Conservation (phyloP, 2,797 vertebrate species). For the Hylomyscus alleni region DNA sequence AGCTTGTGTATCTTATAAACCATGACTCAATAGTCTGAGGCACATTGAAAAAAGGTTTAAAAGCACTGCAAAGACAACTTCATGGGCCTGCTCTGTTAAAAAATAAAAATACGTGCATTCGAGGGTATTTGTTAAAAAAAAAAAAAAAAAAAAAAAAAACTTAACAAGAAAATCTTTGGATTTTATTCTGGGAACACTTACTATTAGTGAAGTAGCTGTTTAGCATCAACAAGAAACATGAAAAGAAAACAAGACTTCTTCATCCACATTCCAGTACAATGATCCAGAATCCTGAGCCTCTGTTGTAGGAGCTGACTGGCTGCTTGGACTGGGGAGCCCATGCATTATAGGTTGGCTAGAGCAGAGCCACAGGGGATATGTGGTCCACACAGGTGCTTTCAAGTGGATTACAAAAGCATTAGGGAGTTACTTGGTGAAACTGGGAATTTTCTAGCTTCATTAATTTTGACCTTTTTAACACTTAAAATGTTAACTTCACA, state of each 20-base stretch:
- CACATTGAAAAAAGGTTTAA: background rate
- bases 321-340: background rate
- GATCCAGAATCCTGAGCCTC: background rate
- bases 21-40: background rate
- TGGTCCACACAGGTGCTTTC: constrained; percentile 57
- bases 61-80: background rate
- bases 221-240: background rate
- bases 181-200: background rate
- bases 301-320: background rate
- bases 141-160: background rate
- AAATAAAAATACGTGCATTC: background rate
- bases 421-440: constrained; percentile 73
- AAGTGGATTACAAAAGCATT: constrained; percentile 80
- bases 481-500: constrained; percentile 69
- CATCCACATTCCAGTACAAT: background rate
- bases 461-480: constrained; percentile 83
- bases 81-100: background rate
- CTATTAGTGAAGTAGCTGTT: background rate
- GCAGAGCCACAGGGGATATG: background rate
- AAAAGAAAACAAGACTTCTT: background rate
- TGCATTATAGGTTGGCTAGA: fast-evolving
- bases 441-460: constrained; percentile 79
- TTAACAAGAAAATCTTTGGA: background rate
- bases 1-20: constrained; percentile 20
- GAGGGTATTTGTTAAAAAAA: background rate